Base-by-base conservation (phyloP, 1,140 invertebrate genomes). In the Nasonia giraulti region DNA sequence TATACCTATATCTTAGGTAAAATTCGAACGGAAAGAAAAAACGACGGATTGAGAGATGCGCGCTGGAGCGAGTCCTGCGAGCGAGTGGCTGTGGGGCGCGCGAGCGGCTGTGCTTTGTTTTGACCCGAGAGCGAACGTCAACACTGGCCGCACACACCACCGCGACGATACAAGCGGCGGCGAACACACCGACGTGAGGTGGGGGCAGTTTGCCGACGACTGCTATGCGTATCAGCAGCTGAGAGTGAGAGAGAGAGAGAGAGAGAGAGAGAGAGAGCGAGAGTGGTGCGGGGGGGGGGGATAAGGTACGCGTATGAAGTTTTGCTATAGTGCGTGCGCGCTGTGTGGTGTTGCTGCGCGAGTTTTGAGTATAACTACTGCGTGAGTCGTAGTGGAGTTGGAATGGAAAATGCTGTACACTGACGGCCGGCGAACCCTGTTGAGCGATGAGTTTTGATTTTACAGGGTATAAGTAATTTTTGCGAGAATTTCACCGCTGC, bases 101-200 rank as follows among this genome's bases (percentile, higher is more conserved):
- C 77, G 69, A 62, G n/a, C 68, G 77, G 50, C 77, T 66, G 31
- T 27, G 84, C 84, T 85, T 85, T 85, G 84, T 85, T 85, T 85
- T 85, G 69, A 75, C 69, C 14, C 44, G 80, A 77, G 37, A 40
- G 66, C 84, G 44, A 50, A 71, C 80, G 37, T 66, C 76, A 71
- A 71, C 83, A 80, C 66, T 76, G 47, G 76, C 27, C 47, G 68
- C 44, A 3, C 76, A 20, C 76, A 31, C 47, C 73, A 40, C 68
- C 23, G 23, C 23, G 23, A 71, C 68, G 31, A 8, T 12, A 11
- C n/a, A n/a, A 66, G 62, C 27, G 62, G 55, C 27, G 23, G 55
- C 62, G 78, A 62, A 62, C 20, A 62, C 55, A 62, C 20, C 55
- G 55, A n/a, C 5, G 17, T n/a, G 6, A n/a, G 55, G 55, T 62